These are phyloP conservation scores for Hypsibius dujardini DNA, from an alignment of 1,140 invertebrate species.

Conservation along the genomic window DNA sequence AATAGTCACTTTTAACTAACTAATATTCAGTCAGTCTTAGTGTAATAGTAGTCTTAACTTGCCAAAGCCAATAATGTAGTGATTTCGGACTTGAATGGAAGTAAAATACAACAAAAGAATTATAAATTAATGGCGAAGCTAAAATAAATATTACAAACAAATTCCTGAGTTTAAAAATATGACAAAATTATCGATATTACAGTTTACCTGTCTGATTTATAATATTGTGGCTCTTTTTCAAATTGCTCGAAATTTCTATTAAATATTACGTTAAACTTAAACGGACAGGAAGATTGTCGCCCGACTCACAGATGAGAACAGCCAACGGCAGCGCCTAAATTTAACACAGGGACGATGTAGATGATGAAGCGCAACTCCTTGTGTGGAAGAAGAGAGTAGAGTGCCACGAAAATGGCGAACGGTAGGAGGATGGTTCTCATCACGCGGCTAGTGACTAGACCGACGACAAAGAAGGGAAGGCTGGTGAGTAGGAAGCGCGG, in stretches of 20 bases:
- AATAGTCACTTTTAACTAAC: too few species aligned
- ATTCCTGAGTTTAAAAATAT: too few species aligned
- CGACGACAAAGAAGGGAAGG: slow-evolving; percentile 59
- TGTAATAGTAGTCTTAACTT: neutral
- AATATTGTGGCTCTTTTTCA: too few species aligned
- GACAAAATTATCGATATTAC: too few species aligned
- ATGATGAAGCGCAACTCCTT: slow-evolving; percentile 97
- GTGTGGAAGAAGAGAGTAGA: slow-evolving; percentile 89
- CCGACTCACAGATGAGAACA: slow-evolving; percentile 69
- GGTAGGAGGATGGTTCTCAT: slow-evolving; percentile 50
- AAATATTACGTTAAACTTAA: too few species aligned
- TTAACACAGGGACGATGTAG: slow-evolving; percentile 82
- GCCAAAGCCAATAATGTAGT: slow-evolving; percentile 21
- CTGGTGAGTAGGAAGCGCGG: slow-evolving; percentile 69
- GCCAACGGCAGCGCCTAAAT: slow-evolving; percentile 65
- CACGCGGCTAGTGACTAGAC: slow-evolving; percentile 52
- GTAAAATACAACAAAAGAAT: slow-evolving; percentile 16
- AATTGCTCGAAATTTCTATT: too few species aligned
- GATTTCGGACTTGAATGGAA: slow-evolving; percentile 19
- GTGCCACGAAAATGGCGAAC: slow-evolving; percentile 57
- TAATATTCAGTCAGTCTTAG: too few species aligned
- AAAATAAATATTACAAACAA: too few species aligned
- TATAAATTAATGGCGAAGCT: neutral
- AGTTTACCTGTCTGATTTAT: too few species aligned
- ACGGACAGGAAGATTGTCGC: too few species aligned